Evolutionary conservation across 2,113 vertebrate genomes (phyloP), one percentile per base, ranked within the genome.

Genomic region (Aptenodytes forsteri): DNA sequence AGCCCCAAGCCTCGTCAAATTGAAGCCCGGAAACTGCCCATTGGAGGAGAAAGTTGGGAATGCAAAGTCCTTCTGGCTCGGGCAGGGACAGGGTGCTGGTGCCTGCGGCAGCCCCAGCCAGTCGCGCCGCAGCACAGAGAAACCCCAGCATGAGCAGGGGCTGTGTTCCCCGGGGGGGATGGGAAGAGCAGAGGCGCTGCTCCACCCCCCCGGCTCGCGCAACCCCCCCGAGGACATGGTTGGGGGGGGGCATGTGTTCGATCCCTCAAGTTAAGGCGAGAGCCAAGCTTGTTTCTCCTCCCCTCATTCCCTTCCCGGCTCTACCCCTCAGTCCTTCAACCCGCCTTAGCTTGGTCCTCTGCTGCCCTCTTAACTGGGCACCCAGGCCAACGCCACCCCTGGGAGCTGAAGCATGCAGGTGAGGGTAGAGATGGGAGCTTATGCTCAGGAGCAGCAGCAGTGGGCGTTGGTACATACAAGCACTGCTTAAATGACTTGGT

Each of bases 81-180:
- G 50, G 56, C 32, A 70, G 56, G 42, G 36, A 34, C 9, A 32
- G 46, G 23, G 27, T 1, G 0, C 26, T 1, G 5, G 58, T 4
- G 21, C 17, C n/a, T 11, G 49, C 1, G 1, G 50, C 42, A 64
- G 44, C 16, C 38, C 38, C 59, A 54, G 6, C 56, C 56, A 3
- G 0, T 52, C 36, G 66, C 5, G 2, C 44, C 4, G 3, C 3
- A 0, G 13, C 36, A 14, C 61, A 29, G 54, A 50, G 44, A 32
- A 16, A 59, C 19, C 52, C 11, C 7, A 1, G 20, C 4, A 2
- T 21, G 26, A 58, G 17, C n/a, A 7, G 49, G 22, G 36, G 32
- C 38, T 1, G 1, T 4, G 54, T 49, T 5, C 32, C 52, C 19
- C 9, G 1, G 26, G 16, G 30, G 27, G 30, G 38, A 23, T 0